A percentile compares a stretch with the other conserved stretches of the same genome.
Evolutionary conservation across 1,140 invertebrate genomes (phyloP).

Genomic region (Trichonephila clavata): DNA sequence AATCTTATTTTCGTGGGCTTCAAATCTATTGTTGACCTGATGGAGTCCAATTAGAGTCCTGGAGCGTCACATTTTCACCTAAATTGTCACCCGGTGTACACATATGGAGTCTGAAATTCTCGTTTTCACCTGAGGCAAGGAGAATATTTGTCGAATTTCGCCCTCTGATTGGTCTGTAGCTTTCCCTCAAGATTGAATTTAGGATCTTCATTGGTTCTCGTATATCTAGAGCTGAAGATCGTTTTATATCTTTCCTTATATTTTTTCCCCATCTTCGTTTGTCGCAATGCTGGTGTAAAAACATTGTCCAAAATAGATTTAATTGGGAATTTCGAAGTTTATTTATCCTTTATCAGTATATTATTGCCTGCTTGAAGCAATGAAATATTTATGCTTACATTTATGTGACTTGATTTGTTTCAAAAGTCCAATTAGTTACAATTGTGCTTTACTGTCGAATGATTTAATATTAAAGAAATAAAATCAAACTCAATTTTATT

Average conservation of each 20-base stretch:
- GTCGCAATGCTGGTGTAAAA: not conserved
- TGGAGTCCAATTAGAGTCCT: slow-evolving; percentile 9
- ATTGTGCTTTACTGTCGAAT: too few species aligned
- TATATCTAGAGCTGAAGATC: not conserved
- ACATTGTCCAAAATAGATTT: not conserved
- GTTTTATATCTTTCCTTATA: not conserved
- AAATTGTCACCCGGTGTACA: slow-evolving; percentile 31
- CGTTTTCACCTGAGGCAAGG: not conserved
- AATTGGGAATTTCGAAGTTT: not conserved
- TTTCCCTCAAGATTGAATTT: slow-evolving; percentile 24
- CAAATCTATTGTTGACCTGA: slow-evolving; percentile 27
- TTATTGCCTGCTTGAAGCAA: too few species aligned
- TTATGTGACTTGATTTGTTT: too few species aligned
- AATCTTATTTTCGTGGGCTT: slow-evolving; percentile 31
- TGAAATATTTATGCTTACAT: too few species aligned
- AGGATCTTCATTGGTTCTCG: not conserved
- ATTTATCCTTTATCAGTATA: too few species aligned
- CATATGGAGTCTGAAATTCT: slow-evolving; percentile 30
- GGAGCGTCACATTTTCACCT: slow-evolving; percentile 12
- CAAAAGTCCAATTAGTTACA: too few species aligned
- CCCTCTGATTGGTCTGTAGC: slow-evolving; percentile 4
- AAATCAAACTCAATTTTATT: too few species aligned
- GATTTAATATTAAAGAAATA: too few species aligned
- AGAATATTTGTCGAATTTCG: not conserved
- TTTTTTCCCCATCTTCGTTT: not conserved